Base-by-base conservation (phyloP, 2,113 vertebrate species). In the Chaetura pelagica region DNA sequence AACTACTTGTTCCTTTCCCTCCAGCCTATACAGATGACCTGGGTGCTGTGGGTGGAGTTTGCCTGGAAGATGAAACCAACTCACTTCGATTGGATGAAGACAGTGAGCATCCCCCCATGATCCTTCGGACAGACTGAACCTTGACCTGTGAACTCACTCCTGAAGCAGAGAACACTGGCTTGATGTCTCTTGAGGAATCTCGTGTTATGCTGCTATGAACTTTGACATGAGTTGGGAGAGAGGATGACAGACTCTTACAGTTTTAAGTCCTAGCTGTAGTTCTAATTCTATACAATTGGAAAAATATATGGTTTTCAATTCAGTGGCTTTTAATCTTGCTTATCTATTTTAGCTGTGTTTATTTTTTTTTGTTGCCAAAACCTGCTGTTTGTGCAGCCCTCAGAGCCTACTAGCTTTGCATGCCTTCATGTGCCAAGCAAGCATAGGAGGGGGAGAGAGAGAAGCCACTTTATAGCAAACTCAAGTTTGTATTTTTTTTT, bases 71-170 rank as follows among this genome's bases (percentile, higher is more conserved):
- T 2, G 99, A 99, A 96, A 97, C 99, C 87, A 98, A 79, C 54
- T 97, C 98, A 9, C 96, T 99, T 69, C 98, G 98, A 79, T 78
- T 99, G 73, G 99, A 99, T 0, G 99, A 99, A 26, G 99, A 99
- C 97, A 99, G 99, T 16, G 99, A 99, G 94, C 99, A 99, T 69
- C 99, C 99, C n/a, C 99, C 99, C 8, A 99, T 99, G 98, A 99
- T 99, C 94, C 99, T 99, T 22, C 98, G 99, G 96, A 99, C 99
- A 4, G 99, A 99, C 97, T 99, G 79, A 98, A 59, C 82, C 73
- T 49, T 74, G 94, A 85, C 96, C 95, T 93, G 89, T 92, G 92
- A 92, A 89, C 94, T 94, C 91, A 88, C 93, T 97, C 93, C 84
- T 91, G 91, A 92, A 97, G 98, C 93, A 91, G 94, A 98, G 96